Percentiles rank a stretch among this genome's conserved stretches.
These are phyloP conservation scores for Eolophus roseicapilla DNA, from an alignment of 2,113 vertebrate genomes.

Conservation along the genomic window DNA sequence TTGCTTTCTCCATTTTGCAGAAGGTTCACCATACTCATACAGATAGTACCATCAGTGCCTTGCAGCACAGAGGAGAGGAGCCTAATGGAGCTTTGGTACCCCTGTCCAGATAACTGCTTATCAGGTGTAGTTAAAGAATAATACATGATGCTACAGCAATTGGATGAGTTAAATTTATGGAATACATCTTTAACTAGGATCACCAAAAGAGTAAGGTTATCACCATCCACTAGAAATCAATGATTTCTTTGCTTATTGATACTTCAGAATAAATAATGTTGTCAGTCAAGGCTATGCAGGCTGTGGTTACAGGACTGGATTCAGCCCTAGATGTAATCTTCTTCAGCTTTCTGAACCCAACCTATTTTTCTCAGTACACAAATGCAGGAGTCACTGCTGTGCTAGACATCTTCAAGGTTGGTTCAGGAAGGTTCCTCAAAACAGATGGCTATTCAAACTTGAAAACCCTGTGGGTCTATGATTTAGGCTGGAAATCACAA, in stretches of 20 bases:
- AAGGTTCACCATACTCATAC: neutral
- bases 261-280: neutral
- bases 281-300: neutral
- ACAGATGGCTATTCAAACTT: neutral
- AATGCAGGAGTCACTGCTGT: neutral
- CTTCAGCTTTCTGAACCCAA: neutral
- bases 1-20: neutral
- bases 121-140: neutral
- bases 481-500: neutral
- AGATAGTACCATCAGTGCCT: neutral
- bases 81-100: neutral
- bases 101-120: neutral
- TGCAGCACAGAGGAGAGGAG: neutral
- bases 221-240: neutral
- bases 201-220: neutral
- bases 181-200: neutral
- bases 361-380: accelerated
- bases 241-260: neutral
- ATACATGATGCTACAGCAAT: neutral
- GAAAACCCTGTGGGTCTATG: neutral
- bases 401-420: neutral
- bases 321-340: neutral
- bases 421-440: neutral
- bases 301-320: neutral
- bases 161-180: neutral